Conservation (phyloP, 2,113 vertebrate genomes). For the Chaenogobius annularis region DNA sequence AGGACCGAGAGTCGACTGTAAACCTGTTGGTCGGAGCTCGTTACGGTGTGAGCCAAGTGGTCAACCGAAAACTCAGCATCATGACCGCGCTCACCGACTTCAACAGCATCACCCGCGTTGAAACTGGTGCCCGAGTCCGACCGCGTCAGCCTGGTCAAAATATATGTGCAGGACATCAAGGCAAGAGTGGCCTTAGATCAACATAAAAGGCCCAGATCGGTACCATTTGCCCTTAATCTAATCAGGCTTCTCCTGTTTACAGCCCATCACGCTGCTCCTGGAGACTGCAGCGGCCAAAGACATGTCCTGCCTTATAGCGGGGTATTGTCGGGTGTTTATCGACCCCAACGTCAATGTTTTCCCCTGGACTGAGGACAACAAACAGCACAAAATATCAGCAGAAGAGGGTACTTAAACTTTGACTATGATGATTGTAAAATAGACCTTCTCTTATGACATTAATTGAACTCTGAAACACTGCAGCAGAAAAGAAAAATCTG, state of each 20-base stretch:
- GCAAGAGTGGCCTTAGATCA: constrained; percentile 65
- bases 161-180: constrained; percentile 96
- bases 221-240: not conserved
- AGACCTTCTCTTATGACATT: no score
- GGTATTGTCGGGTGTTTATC: constrained; percentile 88
- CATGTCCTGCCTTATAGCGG: constrained; percentile 87
- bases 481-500: no score
- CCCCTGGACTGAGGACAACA: constrained; percentile 79
- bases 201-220: not conserved
- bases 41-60: constrained; percentile 93
- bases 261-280: constrained; percentile 90
- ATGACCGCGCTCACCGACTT: constrained; percentile 88
- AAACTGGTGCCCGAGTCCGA: constrained; percentile 90
- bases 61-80: constrained; percentile 95
- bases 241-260: constrained; percentile 20
- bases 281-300: constrained; percentile 92
- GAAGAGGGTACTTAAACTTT: constrained; percentile 86
- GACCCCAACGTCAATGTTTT: constrained; percentile 83
- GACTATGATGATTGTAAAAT: not conserved
- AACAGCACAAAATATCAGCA: constrained; percentile 83
- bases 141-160: constrained; percentile 91
- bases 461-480: no score
- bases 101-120: constrained; percentile 87
- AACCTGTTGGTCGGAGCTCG: constrained; percentile 89
- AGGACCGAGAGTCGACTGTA: constrained; percentile 93